These are phyloP conservation scores for Grammomys dolichurus DNA, from an alignment of 2,113 vertebrate genomes.

Conservation along the genomic window DNA sequence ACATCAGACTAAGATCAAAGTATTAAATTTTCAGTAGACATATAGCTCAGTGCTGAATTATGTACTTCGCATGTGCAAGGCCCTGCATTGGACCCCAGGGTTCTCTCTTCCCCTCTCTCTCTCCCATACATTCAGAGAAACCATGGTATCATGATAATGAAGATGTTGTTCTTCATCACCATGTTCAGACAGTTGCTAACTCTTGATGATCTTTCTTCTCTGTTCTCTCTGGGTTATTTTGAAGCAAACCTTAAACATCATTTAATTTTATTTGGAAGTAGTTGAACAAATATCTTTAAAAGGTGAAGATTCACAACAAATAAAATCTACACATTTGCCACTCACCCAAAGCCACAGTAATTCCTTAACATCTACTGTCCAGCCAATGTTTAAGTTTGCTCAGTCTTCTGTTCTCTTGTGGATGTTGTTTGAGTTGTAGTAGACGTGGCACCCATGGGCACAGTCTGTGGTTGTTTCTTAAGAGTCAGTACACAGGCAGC, in stretches of 20 bases:
- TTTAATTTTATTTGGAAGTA: slow-evolving; percentile 34
- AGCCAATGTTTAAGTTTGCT: neutral
- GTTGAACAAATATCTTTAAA: slow-evolving; percentile 11
- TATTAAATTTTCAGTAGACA: neutral
- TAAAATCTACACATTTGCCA: neutral
- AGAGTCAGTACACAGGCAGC: neutral
- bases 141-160: neutral
- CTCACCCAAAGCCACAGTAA: neutral
- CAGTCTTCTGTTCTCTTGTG: neutral
- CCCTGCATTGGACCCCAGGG: neutral
- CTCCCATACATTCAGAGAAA: neutral
- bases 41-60: neutral
- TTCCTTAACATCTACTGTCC: neutral
- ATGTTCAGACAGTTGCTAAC: neutral
- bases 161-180: neutral
- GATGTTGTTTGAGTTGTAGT: neutral
- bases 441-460: neutral
- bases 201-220: neutral
- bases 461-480: neutral
- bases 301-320: neutral
- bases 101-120: neutral
- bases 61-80: neutral
- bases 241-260: neutral
- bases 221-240: neutral
- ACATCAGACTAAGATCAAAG: neutral